A percentile compares a stretch with the other conserved stretches of the same genome.
phyloP scores from a whole-genome alignment of 2,113 vertebrate genomes.

The Fukomys damarensis region DNA sequence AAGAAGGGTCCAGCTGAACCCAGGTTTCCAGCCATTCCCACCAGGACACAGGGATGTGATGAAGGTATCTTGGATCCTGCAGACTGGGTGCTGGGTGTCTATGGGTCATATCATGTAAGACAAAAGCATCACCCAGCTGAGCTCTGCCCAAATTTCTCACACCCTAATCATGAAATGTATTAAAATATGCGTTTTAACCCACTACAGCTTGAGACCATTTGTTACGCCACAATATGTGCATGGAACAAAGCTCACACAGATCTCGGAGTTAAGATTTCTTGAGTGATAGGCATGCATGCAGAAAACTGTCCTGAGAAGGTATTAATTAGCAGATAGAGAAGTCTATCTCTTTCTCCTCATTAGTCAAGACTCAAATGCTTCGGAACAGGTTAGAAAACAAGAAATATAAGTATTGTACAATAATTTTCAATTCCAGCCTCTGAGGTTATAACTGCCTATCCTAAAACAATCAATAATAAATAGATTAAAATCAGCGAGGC shows the following conservation, averaged over 20 bases:
- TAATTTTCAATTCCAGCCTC: neutral
- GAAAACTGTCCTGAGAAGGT: neutral
- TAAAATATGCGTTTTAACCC: neutral
- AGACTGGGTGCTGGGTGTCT: neutral
- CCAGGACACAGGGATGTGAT: neutral
- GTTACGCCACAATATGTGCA: neutral
- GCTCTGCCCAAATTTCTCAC: neutral
- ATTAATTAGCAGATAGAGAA: neutral
- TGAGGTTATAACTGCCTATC: neutral
- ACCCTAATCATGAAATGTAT: neutral
- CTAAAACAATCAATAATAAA: neutral
- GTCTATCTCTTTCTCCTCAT: neutral
- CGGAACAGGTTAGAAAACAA: neutral
- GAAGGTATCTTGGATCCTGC: neutral
- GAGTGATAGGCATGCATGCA: neutral
- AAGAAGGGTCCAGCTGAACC: neutral
- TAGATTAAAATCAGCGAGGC: neutral
- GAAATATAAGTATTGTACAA: neutral
- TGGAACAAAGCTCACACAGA: neutral
- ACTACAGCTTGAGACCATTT: neutral
- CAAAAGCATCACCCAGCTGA: slow-evolving; percentile 12
- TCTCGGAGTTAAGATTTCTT: neutral
- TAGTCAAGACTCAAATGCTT: neutral
- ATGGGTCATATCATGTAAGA: neutral
- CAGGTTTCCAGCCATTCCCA: neutral